Evolutionary conservation across 2,888 invertebrate genomes (phyloP), one percentile per base, ranked within the genome.

Genomic region (Papilio demoleus): DNA sequence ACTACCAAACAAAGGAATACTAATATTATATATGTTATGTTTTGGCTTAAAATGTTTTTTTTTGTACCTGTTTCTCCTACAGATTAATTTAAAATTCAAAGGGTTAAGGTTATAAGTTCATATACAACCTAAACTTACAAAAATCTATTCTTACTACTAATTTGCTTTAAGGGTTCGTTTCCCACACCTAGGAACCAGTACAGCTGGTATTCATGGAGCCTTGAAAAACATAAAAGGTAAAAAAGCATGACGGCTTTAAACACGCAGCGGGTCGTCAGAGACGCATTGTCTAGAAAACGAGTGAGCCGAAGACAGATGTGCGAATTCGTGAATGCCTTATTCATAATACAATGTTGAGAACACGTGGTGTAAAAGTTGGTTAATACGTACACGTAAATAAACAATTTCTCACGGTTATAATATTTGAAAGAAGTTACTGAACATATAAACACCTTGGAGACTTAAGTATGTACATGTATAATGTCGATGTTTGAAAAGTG

Each of bases 201-300:
- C 19, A 31, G 17, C 24, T 4, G 63, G 59, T 40, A 68, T 68
- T 68, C 59, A 68, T 60, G 50, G 17, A 34, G 45, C 64, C 34
- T 60, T 64, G 27, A 61, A 64, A 40, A 68, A 50, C 50, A 47
- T 40, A 60, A 64, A 60, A 64, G 47, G 38, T 64, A 68, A 68
- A 68, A 45, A 68, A 64, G 68, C 68, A 47, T 59, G 47, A 31
- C 38, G 50, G 64, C 31, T 67, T 67, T 67, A 56, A 42, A 67
- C 62, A 69, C 65, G 60, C 65, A 65, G 61, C 34, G 56, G 60
- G 50, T 56, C 24, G 63, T 60, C 68, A 68, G 65, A 36, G 65
- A 31, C 50, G 42, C 38, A 34, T 69, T 69, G 65, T 69, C 69
- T 68, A 68, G 65, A 65, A 60, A 65, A 61, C 65, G 61, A 69